Evolutionary conservation across 1,140 invertebrate species (phyloP).

Genomic region (Dryas iulia): DNA sequence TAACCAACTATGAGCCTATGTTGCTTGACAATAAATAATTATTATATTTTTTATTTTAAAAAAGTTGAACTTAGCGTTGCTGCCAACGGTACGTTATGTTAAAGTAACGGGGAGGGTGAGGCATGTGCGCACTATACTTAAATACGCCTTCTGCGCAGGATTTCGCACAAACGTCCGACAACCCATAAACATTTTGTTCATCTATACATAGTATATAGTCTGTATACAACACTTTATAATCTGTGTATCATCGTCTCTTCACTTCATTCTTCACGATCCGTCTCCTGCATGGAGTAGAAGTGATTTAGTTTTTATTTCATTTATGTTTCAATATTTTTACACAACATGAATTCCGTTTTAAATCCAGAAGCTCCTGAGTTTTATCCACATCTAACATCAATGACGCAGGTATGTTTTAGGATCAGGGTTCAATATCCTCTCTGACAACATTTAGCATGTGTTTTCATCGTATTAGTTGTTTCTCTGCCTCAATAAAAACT

Average conservation of each 20-base stretch:
- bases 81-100: too few relatives aligned
- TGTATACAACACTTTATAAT: not conserved
- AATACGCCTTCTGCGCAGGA: too few relatives aligned
- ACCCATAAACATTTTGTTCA: too few relatives aligned
- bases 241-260: slow-evolving; percentile 28
- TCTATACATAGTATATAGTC: slow-evolving; percentile 1
- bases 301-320: slow-evolving; percentile 36
- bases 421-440: slow-evolving; percentile 18
- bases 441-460: slow-evolving; percentile 45
- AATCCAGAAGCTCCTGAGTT: slow-evolving; percentile 68
- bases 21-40: too few relatives aligned
- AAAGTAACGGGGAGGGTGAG: too few relatives aligned
- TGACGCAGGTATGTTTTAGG: slow-evolving; percentile 52
- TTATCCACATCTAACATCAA: slow-evolving; percentile 50
- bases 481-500: slow-evolving; percentile 15
- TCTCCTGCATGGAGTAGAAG: slow-evolving; percentile 37
- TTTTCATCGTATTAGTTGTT: slow-evolving; percentile 36
- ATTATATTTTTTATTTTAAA: too few relatives aligned
- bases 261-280: slow-evolving; percentile 44
- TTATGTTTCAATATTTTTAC: slow-evolving; percentile 28
- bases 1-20: too few relatives aligned
- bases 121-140: too few relatives aligned
- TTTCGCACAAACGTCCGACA: too few relatives aligned
- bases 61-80: too few relatives aligned
- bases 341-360: slow-evolving; percentile 60